Base-by-base conservation (phyloP, 64 coral and sea anemone species). In the Orbicella faveolata region DNA sequence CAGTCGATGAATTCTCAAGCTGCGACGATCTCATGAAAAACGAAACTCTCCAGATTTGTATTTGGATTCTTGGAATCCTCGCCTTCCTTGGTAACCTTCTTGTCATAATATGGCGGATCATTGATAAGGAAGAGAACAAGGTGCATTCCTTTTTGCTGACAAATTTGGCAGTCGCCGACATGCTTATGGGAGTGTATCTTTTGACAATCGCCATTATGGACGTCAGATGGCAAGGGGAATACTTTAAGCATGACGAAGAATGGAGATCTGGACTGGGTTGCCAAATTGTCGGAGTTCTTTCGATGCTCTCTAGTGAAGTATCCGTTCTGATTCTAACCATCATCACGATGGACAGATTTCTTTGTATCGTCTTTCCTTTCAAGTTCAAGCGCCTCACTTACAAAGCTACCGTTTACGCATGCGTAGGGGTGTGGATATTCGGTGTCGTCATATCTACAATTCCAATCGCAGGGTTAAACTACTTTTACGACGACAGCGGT, bases 21-120 rank as follows among this genome's bases (percentile, higher is more conserved):
- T 90, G 88, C 35, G 88, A 90, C 30, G 88, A 90, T n/a, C 74
- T 90, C 11, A 90, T 90, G 88, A 90, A 90, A 14, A 81, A 90
- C 77, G 52, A 90, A 34, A 61, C 61, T 5, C 77, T 90, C 17
- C 88, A 81, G 44, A 74, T 90, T 15, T 90, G 76, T 34, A 81
- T 90, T 14, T 90, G 88, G 88, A 57, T 90, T 48, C 88, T 90
- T 53, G 88, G 88, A 1, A 68, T 90, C 12, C 79, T 81, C 15
- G 88, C 63, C 79, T 79, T 81, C 13, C 4, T 81, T 54, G 88
- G 88, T 10, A 90, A 90, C 66, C 78, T 90, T 36, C 37, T 79
- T 9, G 88, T 90, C 25, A 88, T 88, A 61, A 88, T 65, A 61
- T 76, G 87, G 74, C 80, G 55, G 1, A 63, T 52, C 17, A 68